These are phyloP conservation scores for Poeciliopsis gracilis DNA, from an alignment of 2,797 vertebrate genomes.

Conservation along the genomic window DNA sequence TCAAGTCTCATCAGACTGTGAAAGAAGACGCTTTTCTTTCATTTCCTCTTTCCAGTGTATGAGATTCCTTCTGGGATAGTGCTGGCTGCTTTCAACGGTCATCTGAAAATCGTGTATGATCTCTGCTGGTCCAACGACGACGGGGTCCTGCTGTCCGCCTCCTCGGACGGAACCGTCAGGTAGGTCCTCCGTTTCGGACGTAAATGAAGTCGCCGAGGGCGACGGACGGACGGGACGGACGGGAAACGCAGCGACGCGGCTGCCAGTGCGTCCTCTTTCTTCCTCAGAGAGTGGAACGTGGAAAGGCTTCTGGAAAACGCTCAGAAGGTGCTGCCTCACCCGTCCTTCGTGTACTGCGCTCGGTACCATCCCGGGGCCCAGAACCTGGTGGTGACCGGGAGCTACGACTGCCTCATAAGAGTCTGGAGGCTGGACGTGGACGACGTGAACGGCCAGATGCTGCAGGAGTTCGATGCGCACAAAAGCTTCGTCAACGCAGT, in stretches of 20 bases:
- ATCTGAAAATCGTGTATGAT: constrained; percentile 96
- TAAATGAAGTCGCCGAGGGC: background rate
- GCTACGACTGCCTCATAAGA: constrained; percentile 89
- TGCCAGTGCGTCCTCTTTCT: background rate
- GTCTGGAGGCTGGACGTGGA: constrained; percentile 88
- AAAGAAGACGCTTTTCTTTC: background rate
- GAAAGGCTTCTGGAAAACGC: constrained; percentile 81
- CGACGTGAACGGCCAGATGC: constrained; percentile 86
- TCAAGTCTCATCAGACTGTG: background rate
- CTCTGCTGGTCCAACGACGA: constrained; percentile 96
- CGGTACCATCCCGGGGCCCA: constrained; percentile 88
- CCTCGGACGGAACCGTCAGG: constrained; percentile 96
- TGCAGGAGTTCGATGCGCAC: constrained; percentile 93
- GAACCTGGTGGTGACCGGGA: constrained; percentile 89
- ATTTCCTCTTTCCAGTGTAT: constrained; percentile 83
- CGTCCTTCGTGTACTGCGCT: constrained; percentile 93
- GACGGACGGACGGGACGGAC: background rate
- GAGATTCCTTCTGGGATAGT: constrained; percentile 95
- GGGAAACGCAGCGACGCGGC: background rate
- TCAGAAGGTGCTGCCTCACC: constrained; percentile 92
- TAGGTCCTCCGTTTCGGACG: constrained; percentile 53
- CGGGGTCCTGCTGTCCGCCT: constrained; percentile 88
- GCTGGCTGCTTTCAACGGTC: constrained; percentile 90
- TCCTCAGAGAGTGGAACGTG: constrained; percentile 89
- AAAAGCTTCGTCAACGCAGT: constrained; percentile 90